A percentile compares a stretch with the other conserved stretches of the same genome.
These are phyloP conservation scores for Clarias macrocephalus DNA, from an alignment of 2,113 vertebrate genomes.

Conservation along the genomic window DNA sequence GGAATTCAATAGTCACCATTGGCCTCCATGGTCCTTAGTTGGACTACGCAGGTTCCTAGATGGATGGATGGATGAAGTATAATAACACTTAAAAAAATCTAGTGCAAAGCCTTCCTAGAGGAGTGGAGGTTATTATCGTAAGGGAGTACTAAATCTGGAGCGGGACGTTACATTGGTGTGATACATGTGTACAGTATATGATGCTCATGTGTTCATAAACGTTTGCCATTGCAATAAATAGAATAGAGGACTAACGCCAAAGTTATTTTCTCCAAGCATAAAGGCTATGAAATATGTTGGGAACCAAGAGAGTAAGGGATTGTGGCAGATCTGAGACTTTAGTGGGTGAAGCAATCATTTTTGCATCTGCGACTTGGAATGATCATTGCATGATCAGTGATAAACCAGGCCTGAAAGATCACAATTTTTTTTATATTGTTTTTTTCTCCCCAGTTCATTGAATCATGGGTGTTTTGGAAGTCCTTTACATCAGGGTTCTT, in stretches of 20 bases:
- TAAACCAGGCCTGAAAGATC: background rate
- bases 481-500: background rate
- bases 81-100: background rate
- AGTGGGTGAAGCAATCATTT: background rate
- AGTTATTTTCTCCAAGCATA: no score
- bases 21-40: no score
- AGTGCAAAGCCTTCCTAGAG: background rate
- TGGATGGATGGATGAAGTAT: no score
- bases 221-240: background rate
- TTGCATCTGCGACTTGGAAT: background rate
- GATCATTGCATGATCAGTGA: background rate
- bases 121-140: background rate
- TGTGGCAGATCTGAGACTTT: background rate
- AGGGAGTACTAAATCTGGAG: background rate
- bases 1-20: no score
- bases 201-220: background rate
- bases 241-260: background rate
- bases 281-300: background rate
- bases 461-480: background rate
- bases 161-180: background rate
- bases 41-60: no score
- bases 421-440: background rate
- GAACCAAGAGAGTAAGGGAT: background rate
- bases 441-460: background rate
- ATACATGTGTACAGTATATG: no score